A percentile compares a stretch with the other conserved stretches of the same genome.
phyloP scores from a whole-genome alignment of 53 echinoderm and acorn worm species.

The Echinometra lucunter region DNA sequence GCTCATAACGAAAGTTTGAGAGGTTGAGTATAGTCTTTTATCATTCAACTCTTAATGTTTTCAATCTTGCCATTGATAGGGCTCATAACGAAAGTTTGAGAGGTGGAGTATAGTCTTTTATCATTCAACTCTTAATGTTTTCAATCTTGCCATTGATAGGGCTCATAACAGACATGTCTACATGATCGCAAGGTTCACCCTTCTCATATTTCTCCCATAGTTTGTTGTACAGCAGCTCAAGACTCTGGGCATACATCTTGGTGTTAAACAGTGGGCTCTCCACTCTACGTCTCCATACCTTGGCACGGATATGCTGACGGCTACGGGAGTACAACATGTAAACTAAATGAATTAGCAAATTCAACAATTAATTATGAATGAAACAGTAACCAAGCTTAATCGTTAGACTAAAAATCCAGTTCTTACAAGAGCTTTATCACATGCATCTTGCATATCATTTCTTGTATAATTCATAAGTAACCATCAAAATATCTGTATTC shows the following conservation, averaged over 20 bases:
- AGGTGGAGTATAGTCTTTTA: too few species aligned
- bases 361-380: neutral
- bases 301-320: conserved; percentile 82
- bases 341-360: neutral
- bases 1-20: neutral
- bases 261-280: conserved; percentile 91
- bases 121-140: conserved; percentile 54
- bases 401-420: neutral
- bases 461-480: too few species aligned
- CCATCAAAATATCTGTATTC: too few species aligned
- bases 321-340: conserved; percentile 31
- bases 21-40: too few species aligned
- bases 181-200: conserved; percentile 78
- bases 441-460: neutral
- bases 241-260: conserved; percentile 82
- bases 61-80: conserved; percentile 65
- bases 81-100: neutral
- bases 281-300: conserved; percentile 89
- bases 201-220: conserved; percentile 90
- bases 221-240: conserved; percentile 84
- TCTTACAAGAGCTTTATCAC: neutral
- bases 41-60: conserved; percentile 53
- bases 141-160: conserved; percentile 68
- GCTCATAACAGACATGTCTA: conserved; percentile 45
- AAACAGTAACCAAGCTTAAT: neutral